Conservation (phyloP, 1,140 invertebrate genomes). For the Homalodisca vitripennis region DNA sequence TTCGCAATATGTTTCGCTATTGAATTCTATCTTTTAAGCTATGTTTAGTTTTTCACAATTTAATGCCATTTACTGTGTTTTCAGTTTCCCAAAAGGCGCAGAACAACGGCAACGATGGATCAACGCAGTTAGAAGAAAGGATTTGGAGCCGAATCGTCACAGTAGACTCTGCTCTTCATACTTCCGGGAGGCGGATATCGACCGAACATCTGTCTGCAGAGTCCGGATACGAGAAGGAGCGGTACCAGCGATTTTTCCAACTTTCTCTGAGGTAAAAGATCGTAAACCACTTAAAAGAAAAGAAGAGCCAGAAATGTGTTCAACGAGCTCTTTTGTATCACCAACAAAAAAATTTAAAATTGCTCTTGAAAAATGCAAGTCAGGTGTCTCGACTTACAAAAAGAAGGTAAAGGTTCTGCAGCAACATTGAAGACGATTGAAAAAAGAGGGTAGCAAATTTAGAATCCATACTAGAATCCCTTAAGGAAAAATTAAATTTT, state of each 20-base stretch:
- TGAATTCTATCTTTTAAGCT: too few relatives aligned
- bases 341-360: too few relatives aligned
- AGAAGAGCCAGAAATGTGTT: too few relatives aligned
- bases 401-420: conserved; percentile 23
- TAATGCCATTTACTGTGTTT: too few relatives aligned
- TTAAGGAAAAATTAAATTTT: conserved; percentile 30
- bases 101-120: conserved; percentile 29
- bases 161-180: conserved; percentile 30
- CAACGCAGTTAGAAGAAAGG: conserved; percentile 28
- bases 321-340: too few relatives aligned
- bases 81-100: conserved; percentile 33
- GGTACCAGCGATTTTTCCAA: conserved; percentile 33
- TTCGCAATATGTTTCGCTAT: too few relatives aligned
- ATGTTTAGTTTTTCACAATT: too few relatives aligned
- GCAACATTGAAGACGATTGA: conserved; percentile 1
- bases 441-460: conserved; percentile 25
- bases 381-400: too few relatives aligned
- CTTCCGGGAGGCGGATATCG: conserved; percentile 35
- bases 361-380: too few relatives aligned
- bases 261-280: conserved; percentile 28
- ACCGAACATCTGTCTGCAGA: conserved; percentile 26
- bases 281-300: too few relatives aligned
- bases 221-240: conserved; percentile 33
- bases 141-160: conserved; percentile 21
- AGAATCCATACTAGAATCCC: conserved; percentile 7